Base-by-base conservation (phyloP, 2,113 vertebrate genomes). In the pig (Sus scrofa) region DNA sequence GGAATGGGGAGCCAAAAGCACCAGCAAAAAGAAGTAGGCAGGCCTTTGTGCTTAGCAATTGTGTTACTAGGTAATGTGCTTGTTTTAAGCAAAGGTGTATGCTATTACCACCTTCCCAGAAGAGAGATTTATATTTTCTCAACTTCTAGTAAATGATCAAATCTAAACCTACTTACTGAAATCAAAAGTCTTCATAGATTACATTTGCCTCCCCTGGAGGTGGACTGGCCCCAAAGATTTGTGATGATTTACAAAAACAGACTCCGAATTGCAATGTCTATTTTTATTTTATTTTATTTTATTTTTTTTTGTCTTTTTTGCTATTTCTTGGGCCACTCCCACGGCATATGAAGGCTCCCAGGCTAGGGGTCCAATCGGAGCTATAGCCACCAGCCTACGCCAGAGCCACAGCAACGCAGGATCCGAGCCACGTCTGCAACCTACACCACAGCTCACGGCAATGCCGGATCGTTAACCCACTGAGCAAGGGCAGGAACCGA, bases 81-180 rank as follows among this genome's bases (percentile, higher is more conserved):
- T 96, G 83, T 65, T 85, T 63, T 91, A 89, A 97, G 75, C 71
- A 32, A 39, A 16, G 52, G 75, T 19, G 0, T 30, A 44, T 86
- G 63, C 0, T 63, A 44, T 86, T 60, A 78, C 82, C 30, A 81
- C 1, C 39, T 86, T 96, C 68, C 89, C 34, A 68, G 63, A 71
- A 67, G 74, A 24, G 15, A 37, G 0, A 85, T 86, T 97, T 50
- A 2, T 11, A 26, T 97, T 94, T 96, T 75, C 89, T 98, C 96
- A 91, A 95, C 89, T 90, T 88, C 77, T 91, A 24, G 92, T 95
- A 56, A 1, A 7, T 96, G 93, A 93, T 34, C 87, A 93, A 84
- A 67, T 58, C 27, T n/a, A 65, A 94, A 84, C 87, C 11, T 27
- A 92, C 52, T 89, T 85, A 37, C 22, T 52, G 24, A 84, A 78